Conservation (phyloP, 2,888 invertebrate genomes). For the Axea sp. region DNA sequence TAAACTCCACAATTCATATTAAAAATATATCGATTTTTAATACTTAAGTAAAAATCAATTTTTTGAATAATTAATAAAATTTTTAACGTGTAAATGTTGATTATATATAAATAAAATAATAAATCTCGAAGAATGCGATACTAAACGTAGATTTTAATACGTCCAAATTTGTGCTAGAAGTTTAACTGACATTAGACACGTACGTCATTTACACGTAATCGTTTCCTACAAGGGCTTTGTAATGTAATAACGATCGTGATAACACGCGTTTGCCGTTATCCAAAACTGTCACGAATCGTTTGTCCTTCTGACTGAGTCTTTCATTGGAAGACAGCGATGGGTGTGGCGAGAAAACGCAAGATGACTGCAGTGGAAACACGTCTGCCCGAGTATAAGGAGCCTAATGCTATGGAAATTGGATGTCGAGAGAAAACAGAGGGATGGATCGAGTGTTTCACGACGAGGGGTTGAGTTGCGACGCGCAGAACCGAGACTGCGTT, state of each 20-base stretch:
- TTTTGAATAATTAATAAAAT: no score
- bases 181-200: conserved; percentile 37
- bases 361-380: conserved; percentile 61
- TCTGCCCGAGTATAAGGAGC: conserved; percentile 69
- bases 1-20: no score
- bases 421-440: conserved; percentile 72
- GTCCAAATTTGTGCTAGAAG: conserved; percentile 29
- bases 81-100: no score
- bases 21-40: no score
- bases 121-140: no score
- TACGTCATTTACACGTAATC: conserved; percentile 28
- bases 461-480: conserved; percentile 34
- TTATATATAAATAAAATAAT: no score
- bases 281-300: conserved; percentile 51
- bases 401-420: conserved; percentile 78
- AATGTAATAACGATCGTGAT: conserved; percentile 57
- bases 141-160: conserved; percentile 17
- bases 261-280: conserved; percentile 46
- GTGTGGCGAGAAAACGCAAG: conserved; percentile 55
- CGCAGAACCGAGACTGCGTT: conserved; percentile 32
- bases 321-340: conserved; percentile 57
- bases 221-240: conserved; percentile 40
- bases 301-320: conserved; percentile 45
- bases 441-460: conserved; percentile 61
- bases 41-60: no score